Evolutionary conservation across 2,888 invertebrate genomes (phyloP).

Genomic region (Nezara viridula): DNA sequence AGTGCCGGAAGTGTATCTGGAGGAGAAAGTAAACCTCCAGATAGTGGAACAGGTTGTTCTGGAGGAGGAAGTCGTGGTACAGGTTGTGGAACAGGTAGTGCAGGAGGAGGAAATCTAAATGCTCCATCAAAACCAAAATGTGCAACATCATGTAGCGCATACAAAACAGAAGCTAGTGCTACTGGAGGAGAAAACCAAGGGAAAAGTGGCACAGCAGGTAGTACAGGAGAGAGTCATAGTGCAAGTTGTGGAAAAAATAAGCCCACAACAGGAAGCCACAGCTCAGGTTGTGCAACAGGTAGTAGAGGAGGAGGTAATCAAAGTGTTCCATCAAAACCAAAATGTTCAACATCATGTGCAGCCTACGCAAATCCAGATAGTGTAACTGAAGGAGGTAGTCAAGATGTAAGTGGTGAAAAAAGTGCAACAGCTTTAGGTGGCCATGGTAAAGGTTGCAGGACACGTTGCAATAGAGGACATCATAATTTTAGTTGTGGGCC

Average conservation of each 20-base stretch:
- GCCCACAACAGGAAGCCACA: background rate
- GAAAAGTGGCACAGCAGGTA: background rate
- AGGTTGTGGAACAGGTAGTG: background rate
- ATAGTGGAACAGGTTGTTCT: background rate
- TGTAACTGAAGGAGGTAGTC: background rate
- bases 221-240: background rate
- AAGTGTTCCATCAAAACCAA: background rate
- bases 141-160: too few species aligned
- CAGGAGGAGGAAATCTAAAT: background rate
- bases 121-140: too few species aligned
- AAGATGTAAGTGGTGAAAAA: background rate
- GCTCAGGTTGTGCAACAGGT: background rate
- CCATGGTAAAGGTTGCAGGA: background rate
- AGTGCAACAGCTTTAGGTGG: background rate
- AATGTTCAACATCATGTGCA: too few species aligned
- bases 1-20: background rate
- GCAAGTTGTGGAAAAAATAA: background rate
- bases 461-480: background rate
- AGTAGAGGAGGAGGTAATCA: background rate
- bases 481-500: too few species aligned
- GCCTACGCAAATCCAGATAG: background rate
- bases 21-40: background rate
- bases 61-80: background rate
- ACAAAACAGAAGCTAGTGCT: background rate
- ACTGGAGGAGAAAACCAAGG: background rate